phyloP scores from a whole-genome alignment of 2,888 invertebrate genomes.

The Monopis laevigella region DNA sequence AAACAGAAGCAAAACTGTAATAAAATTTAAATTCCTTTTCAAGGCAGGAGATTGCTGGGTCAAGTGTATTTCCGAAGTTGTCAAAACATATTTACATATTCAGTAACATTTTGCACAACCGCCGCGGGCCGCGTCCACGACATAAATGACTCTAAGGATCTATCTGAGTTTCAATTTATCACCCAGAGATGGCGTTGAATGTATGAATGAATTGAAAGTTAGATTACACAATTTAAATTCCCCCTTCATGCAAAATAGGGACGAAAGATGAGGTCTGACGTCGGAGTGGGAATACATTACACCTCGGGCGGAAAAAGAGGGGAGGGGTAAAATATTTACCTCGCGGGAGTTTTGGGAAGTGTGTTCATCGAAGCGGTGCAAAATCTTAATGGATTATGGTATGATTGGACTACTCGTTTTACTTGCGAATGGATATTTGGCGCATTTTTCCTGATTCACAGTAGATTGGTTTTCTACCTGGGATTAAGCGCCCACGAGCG shows the following conservation, averaged over 20 bases:
- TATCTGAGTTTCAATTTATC: conserved; percentile 62
- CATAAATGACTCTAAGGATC: conserved; percentile 53
- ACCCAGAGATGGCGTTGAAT: conserved; percentile 63
- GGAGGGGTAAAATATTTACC: conserved; percentile 55
- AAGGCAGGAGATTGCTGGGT: conserved; percentile 10
- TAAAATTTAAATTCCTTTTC: conserved; percentile 1
- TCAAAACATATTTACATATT: conserved; percentile 31
- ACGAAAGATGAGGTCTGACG: conserved; percentile 26
- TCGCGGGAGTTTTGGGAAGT: conserved; percentile 56
- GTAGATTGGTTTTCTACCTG: conserved; percentile 38
- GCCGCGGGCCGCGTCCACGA: conserved; percentile 25
- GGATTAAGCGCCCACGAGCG: conserved; percentile 32
- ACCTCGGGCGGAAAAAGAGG: conserved; percentile 19
- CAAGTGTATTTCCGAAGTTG: conserved; percentile 19
- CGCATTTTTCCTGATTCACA: conserved; percentile 25
- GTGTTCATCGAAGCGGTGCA: conserved; percentile 50
- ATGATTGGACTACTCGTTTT: conserved; percentile 55
- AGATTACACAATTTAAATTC: conserved; percentile 68
- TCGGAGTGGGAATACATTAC: conserved; percentile 20
- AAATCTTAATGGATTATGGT: conserved; percentile 66
- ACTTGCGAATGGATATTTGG: conserved; percentile 47
- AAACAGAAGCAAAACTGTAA: background rate
- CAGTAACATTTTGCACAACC: conserved; percentile 25
- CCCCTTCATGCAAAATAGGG: conserved; percentile 66
- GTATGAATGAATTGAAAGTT: conserved; percentile 69